Evolutionary conservation across 1,140 invertebrate genomes (phyloP).

Genomic region (Choristoneura fumiferana): DNA sequence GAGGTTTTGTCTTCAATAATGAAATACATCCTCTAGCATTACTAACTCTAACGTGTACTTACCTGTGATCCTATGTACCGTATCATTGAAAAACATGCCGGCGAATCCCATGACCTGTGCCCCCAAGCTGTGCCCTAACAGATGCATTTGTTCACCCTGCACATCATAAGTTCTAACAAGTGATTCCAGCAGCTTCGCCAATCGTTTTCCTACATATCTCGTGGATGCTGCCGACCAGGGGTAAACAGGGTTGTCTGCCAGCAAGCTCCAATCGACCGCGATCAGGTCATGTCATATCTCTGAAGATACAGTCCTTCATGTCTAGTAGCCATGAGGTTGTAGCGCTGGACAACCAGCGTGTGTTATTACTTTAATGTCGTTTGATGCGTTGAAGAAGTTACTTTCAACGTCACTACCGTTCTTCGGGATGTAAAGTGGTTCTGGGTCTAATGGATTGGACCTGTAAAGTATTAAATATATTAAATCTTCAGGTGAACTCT

Average conservation of each 20-base stretch:
- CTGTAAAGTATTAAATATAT: background rate
- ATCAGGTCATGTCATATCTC: constrained; percentile 82
- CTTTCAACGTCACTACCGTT: constrained; percentile 36
- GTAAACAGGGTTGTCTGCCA: constrained; percentile 83
- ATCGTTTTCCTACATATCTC: constrained; percentile 80
- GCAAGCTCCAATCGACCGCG: constrained; percentile 83
- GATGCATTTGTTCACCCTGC: constrained; percentile 79
- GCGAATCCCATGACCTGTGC: constrained; percentile 93
- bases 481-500: too few relatives aligned
- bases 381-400: constrained; percentile 76
- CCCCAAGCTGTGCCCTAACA: constrained; percentile 92
- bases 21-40: too few relatives aligned
- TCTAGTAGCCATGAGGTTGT: constrained; percentile 55
- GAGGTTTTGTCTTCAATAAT: too few relatives aligned
- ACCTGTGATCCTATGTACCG: constrained; percentile 82
- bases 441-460: constrained; percentile 39
- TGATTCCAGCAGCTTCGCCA: constrained; percentile 81
- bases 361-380: constrained; percentile 82
- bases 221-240: constrained; percentile 82
- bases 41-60: too few relatives aligned
- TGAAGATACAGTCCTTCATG: constrained; percentile 77
- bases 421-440: constrained; percentile 38
- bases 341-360: constrained; percentile 85
- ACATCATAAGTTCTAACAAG: constrained; percentile 77
- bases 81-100: constrained; percentile 80